These are phyloP conservation scores for Porites australiensis DNA, from an alignment of 64 coral and sea anemone species.

Conservation along the genomic window DNA sequence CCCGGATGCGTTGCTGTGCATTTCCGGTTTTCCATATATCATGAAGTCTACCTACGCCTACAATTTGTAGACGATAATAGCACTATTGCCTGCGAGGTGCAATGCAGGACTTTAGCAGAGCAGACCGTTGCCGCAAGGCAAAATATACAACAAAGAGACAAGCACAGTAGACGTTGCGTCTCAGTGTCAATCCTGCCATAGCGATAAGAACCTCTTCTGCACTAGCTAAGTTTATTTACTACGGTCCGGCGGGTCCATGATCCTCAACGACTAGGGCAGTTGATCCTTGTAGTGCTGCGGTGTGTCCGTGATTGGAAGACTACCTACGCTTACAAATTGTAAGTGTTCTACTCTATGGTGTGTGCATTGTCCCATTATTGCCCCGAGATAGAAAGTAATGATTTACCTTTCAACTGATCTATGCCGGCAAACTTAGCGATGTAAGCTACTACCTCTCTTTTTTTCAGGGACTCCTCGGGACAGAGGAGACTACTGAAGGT, in stretches of 20 bases:
- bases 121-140: not conserved
- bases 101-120: not conserved
- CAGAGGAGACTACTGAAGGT: no score
- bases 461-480: no score
- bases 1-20: not conserved
- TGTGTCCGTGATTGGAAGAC: not conserved
- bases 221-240: no score
- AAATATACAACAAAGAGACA: conserved; percentile 9
- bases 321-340: not conserved
- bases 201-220: not conserved
- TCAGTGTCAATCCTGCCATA: conserved; percentile 10
- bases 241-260: no score
- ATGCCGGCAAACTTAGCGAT: not conserved
- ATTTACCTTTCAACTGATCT: not conserved
- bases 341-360: not conserved
- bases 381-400: not conserved
- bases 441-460: not conserved
- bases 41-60: conserved; percentile 1
- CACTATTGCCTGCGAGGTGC: not conserved
- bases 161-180: not conserved
- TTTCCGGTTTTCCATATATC: not conserved
- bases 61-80: not conserved
- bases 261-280: not conserved
- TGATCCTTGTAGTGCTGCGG: not conserved
- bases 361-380: conserved; percentile 22